A percentile compares a stretch with the other conserved stretches of the same genome.
Conservation (phyloP, 2,113 vertebrate species). For the Sprattus sprattus region DNA sequence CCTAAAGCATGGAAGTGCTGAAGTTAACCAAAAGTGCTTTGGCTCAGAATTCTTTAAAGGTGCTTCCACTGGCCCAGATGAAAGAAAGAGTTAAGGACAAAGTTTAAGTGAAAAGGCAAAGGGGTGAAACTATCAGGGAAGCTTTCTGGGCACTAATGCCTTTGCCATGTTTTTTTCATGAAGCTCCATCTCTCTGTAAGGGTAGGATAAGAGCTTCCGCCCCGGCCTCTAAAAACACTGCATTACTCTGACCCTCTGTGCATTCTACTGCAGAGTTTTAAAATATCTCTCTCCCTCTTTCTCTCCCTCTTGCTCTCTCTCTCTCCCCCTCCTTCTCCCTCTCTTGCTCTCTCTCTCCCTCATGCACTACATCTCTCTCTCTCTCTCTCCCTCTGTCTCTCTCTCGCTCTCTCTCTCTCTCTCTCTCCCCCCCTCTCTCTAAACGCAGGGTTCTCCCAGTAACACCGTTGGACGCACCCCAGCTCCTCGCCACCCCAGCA, state of each 20-base stretch:
- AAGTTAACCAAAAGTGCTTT: no score
- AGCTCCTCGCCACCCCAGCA: constrained; percentile 78
- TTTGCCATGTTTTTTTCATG: not conserved
- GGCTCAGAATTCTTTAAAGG: no score
- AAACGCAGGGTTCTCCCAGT: constrained; percentile 76
- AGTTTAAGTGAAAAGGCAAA: not conserved
- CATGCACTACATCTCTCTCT: no score
- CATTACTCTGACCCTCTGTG: not conserved
- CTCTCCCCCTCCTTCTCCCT: not conserved
- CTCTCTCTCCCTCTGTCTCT: not conserved
- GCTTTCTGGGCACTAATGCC: not conserved
- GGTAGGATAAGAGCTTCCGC: not conserved
- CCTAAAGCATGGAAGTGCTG: no score
- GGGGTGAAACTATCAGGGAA: not conserved
- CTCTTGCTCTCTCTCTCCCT: no score
- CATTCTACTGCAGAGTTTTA: not conserved
- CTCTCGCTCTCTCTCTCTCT: no score
- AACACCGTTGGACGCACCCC: constrained; percentile 79
- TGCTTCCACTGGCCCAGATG: not conserved
- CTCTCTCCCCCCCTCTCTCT: not conserved
- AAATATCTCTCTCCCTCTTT: not conserved
- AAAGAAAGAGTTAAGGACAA: not conserved
- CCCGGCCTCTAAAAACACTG: not conserved
- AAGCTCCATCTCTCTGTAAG: not conserved
- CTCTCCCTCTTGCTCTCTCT: not conserved